phyloP scores from a whole-genome alignment of 2,113 vertebrate species.

The Eulemur macaco region DNA sequence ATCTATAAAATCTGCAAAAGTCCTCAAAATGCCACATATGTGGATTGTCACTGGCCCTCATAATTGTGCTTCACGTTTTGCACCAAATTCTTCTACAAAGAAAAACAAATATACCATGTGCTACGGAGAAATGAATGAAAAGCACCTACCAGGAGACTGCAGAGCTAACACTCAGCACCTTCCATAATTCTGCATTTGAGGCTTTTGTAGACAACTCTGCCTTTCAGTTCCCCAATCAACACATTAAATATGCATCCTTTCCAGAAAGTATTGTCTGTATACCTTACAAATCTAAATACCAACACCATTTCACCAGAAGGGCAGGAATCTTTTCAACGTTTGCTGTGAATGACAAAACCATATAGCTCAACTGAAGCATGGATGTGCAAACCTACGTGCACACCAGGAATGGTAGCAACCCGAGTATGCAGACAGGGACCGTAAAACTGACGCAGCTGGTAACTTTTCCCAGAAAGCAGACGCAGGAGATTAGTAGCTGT shows the following conservation, averaged over 20 bases:
- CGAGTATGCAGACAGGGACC: not conserved
- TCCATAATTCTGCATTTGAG: not conserved
- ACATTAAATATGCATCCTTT: constrained; percentile 40
- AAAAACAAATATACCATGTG: constrained; percentile 48
- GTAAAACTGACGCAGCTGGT: constrained; percentile 23
- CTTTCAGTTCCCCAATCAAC: constrained; percentile 51
- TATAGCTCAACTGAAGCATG: not conserved
- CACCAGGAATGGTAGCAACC: not conserved
- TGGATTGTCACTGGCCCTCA: constrained; percentile 6
- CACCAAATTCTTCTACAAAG: constrained; percentile 37
- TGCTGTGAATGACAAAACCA: constrained; percentile 26
- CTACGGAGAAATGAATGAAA: constrained; percentile 48
- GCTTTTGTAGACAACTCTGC: constrained; percentile 28
- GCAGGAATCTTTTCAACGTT: not conserved
- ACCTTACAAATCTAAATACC: constrained; percentile 39
- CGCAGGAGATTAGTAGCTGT: constrained; percentile 20
- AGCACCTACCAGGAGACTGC: not conserved
- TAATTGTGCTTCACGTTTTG: constrained; percentile 26
- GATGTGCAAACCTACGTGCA: constrained; percentile 11
- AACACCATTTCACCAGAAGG: not conserved
- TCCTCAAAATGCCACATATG: constrained; percentile 59
- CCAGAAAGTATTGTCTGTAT: constrained; percentile 51
- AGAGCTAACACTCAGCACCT: constrained; percentile 45
- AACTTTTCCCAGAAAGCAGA: constrained; percentile 63
- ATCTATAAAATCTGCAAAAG: constrained; percentile 61